phyloP scores from a whole-genome alignment of 1,140 invertebrate species.

The Rhopalosiphum padi region DNA sequence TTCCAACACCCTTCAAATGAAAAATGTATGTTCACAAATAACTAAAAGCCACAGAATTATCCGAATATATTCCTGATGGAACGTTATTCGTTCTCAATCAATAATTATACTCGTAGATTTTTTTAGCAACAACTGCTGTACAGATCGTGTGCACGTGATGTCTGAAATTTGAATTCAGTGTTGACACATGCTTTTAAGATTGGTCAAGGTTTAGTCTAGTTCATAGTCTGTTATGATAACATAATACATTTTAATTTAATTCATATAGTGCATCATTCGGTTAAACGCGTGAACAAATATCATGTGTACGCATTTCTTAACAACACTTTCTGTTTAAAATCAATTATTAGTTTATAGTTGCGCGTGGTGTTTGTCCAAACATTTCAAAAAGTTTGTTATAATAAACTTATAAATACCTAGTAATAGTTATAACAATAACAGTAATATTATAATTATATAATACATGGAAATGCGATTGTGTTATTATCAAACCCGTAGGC shows the following conservation, averaged over 20 bases:
- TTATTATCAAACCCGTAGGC: not conserved
- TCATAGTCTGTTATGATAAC: not conserved
- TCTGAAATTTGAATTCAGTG: not conserved
- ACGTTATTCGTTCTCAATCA: no score
- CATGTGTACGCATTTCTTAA: not conserved
- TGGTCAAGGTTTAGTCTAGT: not conserved
- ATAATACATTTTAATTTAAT: not conserved
- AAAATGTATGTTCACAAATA: no score
- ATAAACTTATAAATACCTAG: not conserved
- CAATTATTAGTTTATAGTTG: not conserved
- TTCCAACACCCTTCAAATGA: no score
- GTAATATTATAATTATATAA: not conserved
- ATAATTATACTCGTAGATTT: no score
- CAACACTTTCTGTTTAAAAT: not conserved
- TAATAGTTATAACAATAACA: not conserved
- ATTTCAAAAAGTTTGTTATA: not conserved
- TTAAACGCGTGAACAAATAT: not conserved
- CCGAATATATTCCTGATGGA: no score
- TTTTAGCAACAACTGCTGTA: no score
- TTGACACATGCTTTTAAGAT: not conserved
- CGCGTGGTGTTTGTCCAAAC: not conserved
- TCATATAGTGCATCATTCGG: not conserved
- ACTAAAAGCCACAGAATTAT: no score
- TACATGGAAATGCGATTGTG: not conserved
- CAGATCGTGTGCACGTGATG: no score